Base-by-base conservation (phyloP, 1,140 invertebrate genomes). In the Cotesia glomerata region DNA sequence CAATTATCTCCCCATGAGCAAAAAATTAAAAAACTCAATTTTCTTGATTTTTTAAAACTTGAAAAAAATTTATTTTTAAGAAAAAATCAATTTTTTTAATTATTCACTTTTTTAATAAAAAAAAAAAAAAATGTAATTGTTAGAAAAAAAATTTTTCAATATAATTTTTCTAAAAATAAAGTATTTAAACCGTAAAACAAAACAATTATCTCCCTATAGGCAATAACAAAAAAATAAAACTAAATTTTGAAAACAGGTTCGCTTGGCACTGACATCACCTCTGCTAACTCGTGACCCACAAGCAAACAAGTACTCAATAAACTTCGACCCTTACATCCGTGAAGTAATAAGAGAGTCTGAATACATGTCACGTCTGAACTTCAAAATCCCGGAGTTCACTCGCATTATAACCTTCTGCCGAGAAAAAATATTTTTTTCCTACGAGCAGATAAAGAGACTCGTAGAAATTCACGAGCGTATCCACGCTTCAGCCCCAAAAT, bases 321-420 rank as follows among this genome's bases (percentile, higher is more conserved):
- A 94, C 83, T 92, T 93, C 75, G 91, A 93, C 84, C 84, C 90
- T 0, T 92, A 90, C 51, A 91, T 94, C 67, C 83, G 84, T 4
- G 91, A 93, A 87, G 89, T 92, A 32, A 92, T 93, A 64, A 84
- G 90, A 70, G 93, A 94, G 84, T 89, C 92, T 0, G 92, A 94
- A 79, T 91, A 92, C 74, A 92, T 93, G 87, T 90, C 89, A 77
- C 92, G 92, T 78, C 87, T 93, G 36, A 87, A 88, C 56, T 82
- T 93, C 14, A 82, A 87, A 74, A 89, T 93, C 7, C 91, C 92
- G 0, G 90, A 92, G 78, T 88, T 90, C 45, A 91, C 91, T 11
- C 88, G 91, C 79, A 90, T 92, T 11, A 84, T 93, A 26, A 88
- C 90, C 0, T 92, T 91, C 77, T 92, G 89, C 71, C 91, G 91